Base-by-base conservation (phyloP, 1,140 invertebrate species). In the Neodiprion virginianus region DNA sequence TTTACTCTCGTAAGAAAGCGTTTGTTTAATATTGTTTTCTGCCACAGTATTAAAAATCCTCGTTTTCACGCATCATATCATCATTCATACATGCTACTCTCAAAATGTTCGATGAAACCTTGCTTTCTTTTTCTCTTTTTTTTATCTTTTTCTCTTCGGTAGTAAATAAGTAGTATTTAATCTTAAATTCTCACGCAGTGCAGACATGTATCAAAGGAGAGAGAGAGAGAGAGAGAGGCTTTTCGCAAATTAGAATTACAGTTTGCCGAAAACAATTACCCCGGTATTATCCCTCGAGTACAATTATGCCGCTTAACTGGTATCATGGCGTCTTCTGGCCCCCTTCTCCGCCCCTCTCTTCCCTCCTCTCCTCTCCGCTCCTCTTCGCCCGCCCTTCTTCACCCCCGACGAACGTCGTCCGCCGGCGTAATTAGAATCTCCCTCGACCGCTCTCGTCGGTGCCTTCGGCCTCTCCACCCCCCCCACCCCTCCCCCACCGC, bases 401-500 rank as follows among this genome's bases (percentile, higher is more conserved):
- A 21, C 17, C 9, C 9, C 17, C 14, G 50, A 74, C 76, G 69
- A 78, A 79, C 80, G 83, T 82, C 80, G 82, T 83, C 79, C 78
- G 80, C 17, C 17, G 17, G 75, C 79, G 80, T 81, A 85, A 87
- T 87, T 87, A 86, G 82, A 87, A 85, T 86, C 80, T 83, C 80
- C 81, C 80, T 69, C 17, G 8, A 14, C 9, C 8, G 14, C 76
- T 77, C 78, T 78, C 78, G 79, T 79, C 80, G 72, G 79, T 77
- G 79, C 79, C 79, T 76, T 76, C 74, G 75, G 72, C 76, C 77
- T 77, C 78, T 67, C 40, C 48, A 50, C 21, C 66, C 70, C 73
- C 28, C 67, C 67, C 65, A 10, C 48, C 66, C 53, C 10, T 12
- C 17, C 17, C 8, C 17, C n/a, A n/a, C 8, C 7, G 8, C n/a